Evolutionary conservation across 2,797 vertebrate species (phyloP).

Genomic region (Brachymystax lenok): DNA sequence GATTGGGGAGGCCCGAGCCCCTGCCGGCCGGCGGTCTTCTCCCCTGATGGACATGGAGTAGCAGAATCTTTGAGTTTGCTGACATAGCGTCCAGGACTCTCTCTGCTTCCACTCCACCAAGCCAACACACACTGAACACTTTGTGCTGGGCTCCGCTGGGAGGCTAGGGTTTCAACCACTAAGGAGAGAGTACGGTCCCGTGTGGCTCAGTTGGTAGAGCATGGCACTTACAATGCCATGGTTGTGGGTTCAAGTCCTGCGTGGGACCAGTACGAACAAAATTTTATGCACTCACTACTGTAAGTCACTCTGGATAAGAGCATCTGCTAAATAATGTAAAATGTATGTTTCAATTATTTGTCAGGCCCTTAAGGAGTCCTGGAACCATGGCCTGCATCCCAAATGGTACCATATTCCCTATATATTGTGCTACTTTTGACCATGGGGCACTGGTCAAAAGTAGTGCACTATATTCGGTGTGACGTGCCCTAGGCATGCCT

Average conservation of each 20-base stretch:
- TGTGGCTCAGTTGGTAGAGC: background rate
- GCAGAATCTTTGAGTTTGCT: background rate
- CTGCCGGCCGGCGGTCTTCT: background rate
- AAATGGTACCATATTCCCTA: background rate
- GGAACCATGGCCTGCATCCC: background rate
- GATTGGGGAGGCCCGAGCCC: background rate
- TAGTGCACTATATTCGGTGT: no score
- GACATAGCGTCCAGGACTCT: background rate
- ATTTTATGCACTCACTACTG: no score
- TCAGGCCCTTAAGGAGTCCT: background rate
- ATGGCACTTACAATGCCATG: no score
- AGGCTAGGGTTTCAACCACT: background rate
- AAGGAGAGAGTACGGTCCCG: background rate
- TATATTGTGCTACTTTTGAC: no score
- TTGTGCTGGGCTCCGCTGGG: background rate
- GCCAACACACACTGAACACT: constrained; percentile 7
- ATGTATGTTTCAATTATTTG: background rate
- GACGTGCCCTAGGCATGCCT: background rate
- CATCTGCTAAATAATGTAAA: no score
- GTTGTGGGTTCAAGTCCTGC: no score
- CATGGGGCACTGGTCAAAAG: no score
- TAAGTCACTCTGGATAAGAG: no score
- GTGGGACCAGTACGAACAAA: no score
- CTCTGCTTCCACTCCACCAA: constrained; percentile 6
- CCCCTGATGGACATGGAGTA: background rate